These are phyloP conservation scores for Sylvicola cinctus DNA, from an alignment of 2,888 invertebrate species.

Conservation along the genomic window DNA sequence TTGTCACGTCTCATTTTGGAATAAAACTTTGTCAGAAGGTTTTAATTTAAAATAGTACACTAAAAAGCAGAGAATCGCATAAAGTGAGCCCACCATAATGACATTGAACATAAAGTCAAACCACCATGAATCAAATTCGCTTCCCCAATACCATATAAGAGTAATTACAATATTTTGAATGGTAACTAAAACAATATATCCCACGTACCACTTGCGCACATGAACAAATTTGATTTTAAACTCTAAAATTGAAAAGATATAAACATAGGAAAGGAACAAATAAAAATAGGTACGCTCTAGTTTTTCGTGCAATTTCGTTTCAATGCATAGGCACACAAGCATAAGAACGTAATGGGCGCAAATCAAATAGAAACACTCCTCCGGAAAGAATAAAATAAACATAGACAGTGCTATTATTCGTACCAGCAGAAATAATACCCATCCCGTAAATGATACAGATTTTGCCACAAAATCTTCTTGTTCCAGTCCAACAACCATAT, in stretches of 20 bases:
- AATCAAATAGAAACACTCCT: conserved; percentile 35
- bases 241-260: conserved; percentile 56
- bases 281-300: conserved; percentile 36
- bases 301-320: conserved; percentile 33
- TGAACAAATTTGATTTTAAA: conserved; percentile 58
- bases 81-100: conserved; percentile 34
- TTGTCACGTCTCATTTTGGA: conserved; percentile 12
- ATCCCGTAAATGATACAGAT: conserved; percentile 48
- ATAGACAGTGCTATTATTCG: conserved; percentile 47
- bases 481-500: conserved; percentile 41
- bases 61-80: conserved; percentile 37
- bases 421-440: conserved; percentile 54
- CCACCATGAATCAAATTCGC: conserved; percentile 46
- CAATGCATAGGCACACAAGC: conserved; percentile 39
- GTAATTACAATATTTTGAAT: conserved; percentile 46
- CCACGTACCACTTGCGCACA: conserved; percentile 44
- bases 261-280: conserved; percentile 50
- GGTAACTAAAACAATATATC: conserved; percentile 43
- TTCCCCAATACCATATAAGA: conserved; percentile 39
- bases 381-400: conserved; percentile 44
- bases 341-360: conserved; percentile 43
- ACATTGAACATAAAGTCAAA: conserved; percentile 39
- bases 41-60: conserved; percentile 41
- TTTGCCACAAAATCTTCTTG: conserved; percentile 54
- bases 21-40: conserved; percentile 35